A percentile compares a stretch with the other conserved stretches of the same genome.
phyloP scores from a whole-genome alignment of 64 coral and sea anemone species.

The Porites lutea region DNA sequence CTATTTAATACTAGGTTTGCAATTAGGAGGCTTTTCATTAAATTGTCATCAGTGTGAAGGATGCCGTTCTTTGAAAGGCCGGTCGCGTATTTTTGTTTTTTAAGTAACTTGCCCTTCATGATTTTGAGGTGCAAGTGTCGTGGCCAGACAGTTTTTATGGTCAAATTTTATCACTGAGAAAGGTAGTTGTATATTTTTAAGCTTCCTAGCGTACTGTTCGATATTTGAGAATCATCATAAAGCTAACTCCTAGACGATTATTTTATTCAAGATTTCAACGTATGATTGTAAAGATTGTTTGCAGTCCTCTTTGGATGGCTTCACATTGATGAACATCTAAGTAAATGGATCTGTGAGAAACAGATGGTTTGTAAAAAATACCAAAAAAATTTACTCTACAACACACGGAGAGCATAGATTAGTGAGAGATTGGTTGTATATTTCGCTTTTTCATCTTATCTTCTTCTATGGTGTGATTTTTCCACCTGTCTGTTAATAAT shows the following conservation, averaged over 20 bases:
- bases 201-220: background rate
- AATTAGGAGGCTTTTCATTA: slow-evolving; percentile 33
- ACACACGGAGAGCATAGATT: slow-evolving; percentile 15
- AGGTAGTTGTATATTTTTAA: no score
- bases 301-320: slow-evolving; percentile 9
- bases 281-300: background rate
- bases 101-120: background rate
- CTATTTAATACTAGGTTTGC: slow-evolving; percentile 24
- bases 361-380: slow-evolving; percentile 29
- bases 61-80: background rate
- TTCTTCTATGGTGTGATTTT: background rate
- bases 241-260: background rate
- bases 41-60: slow-evolving; percentile 16
- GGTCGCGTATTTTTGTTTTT: background rate
- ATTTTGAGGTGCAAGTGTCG: background rate
- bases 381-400: background rate
- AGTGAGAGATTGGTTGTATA: background rate
- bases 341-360: background rate
- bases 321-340: slow-evolving; percentile 5
- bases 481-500: background rate
- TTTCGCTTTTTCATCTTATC: background rate
- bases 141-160: background rate
- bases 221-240: background rate
- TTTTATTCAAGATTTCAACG: background rate
- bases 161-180: no score